phyloP scores from a whole-genome alignment of 1,140 invertebrate genomes.

The Tyrophagus putrescentiae region DNA sequence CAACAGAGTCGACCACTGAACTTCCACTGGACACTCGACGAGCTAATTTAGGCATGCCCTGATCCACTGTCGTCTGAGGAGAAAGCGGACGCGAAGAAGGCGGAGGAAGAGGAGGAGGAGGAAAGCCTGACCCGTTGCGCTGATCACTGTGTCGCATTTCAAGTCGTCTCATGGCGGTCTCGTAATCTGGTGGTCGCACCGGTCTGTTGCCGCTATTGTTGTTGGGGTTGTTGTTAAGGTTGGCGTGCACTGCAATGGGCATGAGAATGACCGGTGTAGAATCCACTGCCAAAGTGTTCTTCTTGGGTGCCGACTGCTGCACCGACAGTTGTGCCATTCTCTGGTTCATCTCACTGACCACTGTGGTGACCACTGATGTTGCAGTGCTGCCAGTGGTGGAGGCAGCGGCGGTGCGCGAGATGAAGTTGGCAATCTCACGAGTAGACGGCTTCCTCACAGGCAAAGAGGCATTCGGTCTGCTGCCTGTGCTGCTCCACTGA shows the following conservation, averaged over 20 bases:
- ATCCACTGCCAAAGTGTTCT: too few species aligned
- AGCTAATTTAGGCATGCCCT: background rate
- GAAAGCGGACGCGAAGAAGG: background rate
- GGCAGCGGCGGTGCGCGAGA: background rate
- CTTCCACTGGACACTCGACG: background rate
- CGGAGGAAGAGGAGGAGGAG: background rate
- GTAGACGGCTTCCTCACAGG: background rate
- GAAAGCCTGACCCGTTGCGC: background rate
- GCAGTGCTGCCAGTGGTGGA: background rate
- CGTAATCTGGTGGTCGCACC: constrained; percentile 29
- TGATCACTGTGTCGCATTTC: constrained; percentile 17
- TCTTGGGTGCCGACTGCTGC: too few species aligned
- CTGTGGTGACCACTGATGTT: background rate
- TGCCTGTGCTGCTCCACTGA: background rate
- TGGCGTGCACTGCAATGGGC: background rate
- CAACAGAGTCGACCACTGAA: background rate
- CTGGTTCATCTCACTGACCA: background rate
- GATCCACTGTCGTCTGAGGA: background rate
- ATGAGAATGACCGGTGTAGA: constrained; percentile 7
- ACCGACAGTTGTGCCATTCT: background rate
- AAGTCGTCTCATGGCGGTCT: constrained; percentile 29
- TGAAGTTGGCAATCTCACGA: background rate
- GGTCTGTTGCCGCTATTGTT: constrained; percentile 22
- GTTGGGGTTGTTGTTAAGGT: background rate
- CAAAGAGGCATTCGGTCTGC: background rate